Base-by-base conservation (phyloP, 2,113 vertebrate species). In the Oenanthe melanoleuca region DNA sequence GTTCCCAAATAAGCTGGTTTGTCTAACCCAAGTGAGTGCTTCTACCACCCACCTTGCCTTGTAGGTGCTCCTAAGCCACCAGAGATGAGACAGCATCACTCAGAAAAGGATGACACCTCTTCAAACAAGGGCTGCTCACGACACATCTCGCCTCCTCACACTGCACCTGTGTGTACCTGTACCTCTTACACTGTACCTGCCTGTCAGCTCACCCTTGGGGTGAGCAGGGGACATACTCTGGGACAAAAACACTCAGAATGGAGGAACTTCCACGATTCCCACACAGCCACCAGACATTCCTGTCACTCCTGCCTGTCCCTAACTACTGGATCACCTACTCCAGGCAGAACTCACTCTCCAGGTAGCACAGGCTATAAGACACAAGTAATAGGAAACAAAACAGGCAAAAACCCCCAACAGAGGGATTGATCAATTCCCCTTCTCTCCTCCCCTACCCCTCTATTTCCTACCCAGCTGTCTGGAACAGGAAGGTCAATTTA, bases 171-270 rank as follows among this genome's bases (percentile, higher is more conserved):
- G 44, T 44, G 44, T 44, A 44, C 19, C 44, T 44, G 44, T 44
- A 44, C 19, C 44, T 44, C 44, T 47, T 19, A 37, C 12, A 12
- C 0, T 2, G 34, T 11, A 37, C 33, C 53, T 92, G 55, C 44
- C 29, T 14, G 49, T 23, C 37, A 21, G 45, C 63, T 60, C 22
- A 73, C 15, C 49, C 55, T 10, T 8, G 18, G n/a, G 34, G 37
- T 0, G 0, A 79, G 34, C n/a, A 70, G 14, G 12, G 18, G 3
- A 59, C 5, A 1, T 3, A 10, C 3, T 22, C 45, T 37, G 40
- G 34, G 45, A 50, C 28, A 70, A 52, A 56, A 82, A 14, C 19
- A 37, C 3, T 28, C 53, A 57, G 25, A 65, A 25, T 2, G 12
- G 8, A 26, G 34, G 31, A 95, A 87, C 22, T 57, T 57, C 28